phyloP scores from a whole-genome alignment of 2,113 vertebrate species.

The Syngnathus scovelli region DNA sequence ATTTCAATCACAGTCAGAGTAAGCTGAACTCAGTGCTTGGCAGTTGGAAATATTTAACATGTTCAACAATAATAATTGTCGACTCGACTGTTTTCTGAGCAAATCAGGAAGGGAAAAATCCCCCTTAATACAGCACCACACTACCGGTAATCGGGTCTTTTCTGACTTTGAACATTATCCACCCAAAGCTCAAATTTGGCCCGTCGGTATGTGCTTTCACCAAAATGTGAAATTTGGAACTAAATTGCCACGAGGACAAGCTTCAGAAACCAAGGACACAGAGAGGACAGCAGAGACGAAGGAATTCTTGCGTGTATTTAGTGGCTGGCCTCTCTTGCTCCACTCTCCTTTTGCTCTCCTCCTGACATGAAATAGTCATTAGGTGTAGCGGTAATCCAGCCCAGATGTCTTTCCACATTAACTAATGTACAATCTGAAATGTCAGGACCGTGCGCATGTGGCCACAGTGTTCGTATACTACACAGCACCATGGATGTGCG shows the following conservation, averaged over 20 bases:
- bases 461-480: conserved; percentile 36
- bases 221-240: background rate
- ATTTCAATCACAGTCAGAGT: too few relatives aligned
- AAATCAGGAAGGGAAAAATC: background rate
- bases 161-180: background rate
- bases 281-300: background rate
- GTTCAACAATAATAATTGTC: background rate
- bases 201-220: background rate
- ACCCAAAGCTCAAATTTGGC: background rate
- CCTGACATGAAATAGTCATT: conserved; percentile 68
- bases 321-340: conserved; percentile 34
- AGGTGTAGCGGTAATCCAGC: conserved; percentile 56
- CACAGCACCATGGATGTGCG: conserved; percentile 19
- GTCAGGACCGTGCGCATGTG: conserved; percentile 26
- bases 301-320: conserved; percentile 11
- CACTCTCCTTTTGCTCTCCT: conserved; percentile 35
- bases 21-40: too few relatives aligned
- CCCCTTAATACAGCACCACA: background rate
- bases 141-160: background rate
- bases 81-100: background rate
- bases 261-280: background rate
- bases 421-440: conserved; percentile 57
- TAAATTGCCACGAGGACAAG: background rate
- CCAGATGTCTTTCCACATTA: conserved; percentile 56
- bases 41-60: too few relatives aligned